Base-by-base conservation (phyloP, 2,888 invertebrate species). In the Polyploca ridens region DNA sequence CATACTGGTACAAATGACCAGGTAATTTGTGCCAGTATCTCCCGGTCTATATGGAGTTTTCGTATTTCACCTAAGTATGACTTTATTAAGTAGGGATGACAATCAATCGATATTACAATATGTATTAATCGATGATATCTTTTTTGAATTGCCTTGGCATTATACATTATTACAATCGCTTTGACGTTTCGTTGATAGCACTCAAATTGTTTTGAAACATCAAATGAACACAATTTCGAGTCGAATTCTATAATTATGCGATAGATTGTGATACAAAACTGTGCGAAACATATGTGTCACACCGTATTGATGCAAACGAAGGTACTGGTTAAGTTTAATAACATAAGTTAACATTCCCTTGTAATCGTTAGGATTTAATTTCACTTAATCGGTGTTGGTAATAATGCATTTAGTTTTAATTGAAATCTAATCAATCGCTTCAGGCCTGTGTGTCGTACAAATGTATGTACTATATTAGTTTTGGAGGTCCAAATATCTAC, bases 271-370 rank as follows among this genome's bases (percentile, higher is more conserved):
- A 16, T 19, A 19, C n/a, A 19, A 54, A 54, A 49, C 27, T 5
- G 33, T 58, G 14, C 14, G 62, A 49, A 33, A 33, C 8, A 14
- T 27, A 14, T 44, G 33, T 65, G n/a, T 16, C n/a, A n/a, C n/a
- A 38, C 7, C 2, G 8, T 67, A 69, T 71, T 74, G 75, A 74
- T 69, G 67, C 74, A 74, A 77, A 71, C 64, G 71, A 75, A 67
- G 71, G 71, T 76, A 78, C 72, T 70, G 70, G 70, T 69, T 62
- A 62, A 68, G 69, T 68, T 57, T 69, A 81, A 80, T 75, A 58
- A 71, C 71, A 86, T 85, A 79, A 81, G 80, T 88, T 82, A 79
- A 89, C 89, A 90, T 90, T 90, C 89, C 89, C 81, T 75, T 78
- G 73, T 81, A 75, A 78, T 77, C 68, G 77, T 73, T 82, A 79